Base-by-base conservation (phyloP, 1,140 invertebrate genomes). In the Zaprionus gabonicus region DNA sequence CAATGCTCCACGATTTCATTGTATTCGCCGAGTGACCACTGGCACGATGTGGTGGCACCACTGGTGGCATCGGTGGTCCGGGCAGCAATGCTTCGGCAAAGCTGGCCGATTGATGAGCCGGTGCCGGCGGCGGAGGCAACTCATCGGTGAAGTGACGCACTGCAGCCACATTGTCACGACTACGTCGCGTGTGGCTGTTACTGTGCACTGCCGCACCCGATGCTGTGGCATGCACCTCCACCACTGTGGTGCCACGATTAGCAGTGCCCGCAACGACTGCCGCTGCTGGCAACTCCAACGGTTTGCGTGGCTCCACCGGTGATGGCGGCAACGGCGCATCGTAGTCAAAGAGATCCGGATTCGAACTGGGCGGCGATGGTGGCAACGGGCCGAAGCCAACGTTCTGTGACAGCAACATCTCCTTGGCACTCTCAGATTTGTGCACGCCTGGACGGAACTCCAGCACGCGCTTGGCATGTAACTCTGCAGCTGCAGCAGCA, bases 1-100 rank as follows among this genome's bases (percentile, higher is more conserved):
- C 96, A 95, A 97, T 96, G 20, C 96, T 96, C 80, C 96, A 94
- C 56, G 96, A 97, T 91, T 96, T 97, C 34, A 97, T 94, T 64
- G 95, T 96, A 82, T 96, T 96, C 23, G 95, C 94, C 31, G 94
- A 94, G 31, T 85, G 84, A 2, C 60, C 84, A 12, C 80, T 80
- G 13, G 83, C 94, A 27, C 95, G 94, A 93, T 97, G 96, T 27
- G 96, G 96, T n/a, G 96, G 96, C 59, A 96, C 95, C 55, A 94
- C 93, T n/a, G 95, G 95, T 71, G 93, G 66, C 51, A 65, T 20
- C 0, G 83, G 75, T 13, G 66, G 60, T 20, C 67, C 63, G 5
- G 66, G 56, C 27, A 62, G 17, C 41, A 20, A 17, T 0, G 41
- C 71, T 13, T 90, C 84, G 13, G 34, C 55, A 51, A 73, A 85